Base-by-base conservation (phyloP, 2,888 invertebrate species). In the Globia sparganii region DNA sequence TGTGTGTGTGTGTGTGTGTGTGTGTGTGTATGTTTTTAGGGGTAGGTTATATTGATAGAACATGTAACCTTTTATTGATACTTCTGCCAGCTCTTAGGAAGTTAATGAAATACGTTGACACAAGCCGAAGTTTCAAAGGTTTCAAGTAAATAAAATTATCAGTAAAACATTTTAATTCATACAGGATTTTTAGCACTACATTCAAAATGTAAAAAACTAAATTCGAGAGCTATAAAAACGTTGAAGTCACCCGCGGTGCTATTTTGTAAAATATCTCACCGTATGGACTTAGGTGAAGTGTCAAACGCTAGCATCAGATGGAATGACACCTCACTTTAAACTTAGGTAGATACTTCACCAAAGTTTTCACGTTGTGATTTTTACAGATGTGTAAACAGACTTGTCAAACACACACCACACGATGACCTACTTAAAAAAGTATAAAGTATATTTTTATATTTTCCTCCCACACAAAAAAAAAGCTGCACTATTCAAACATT, bases 341-440 rank as follows among this genome's bases (percentile, higher is more conserved):
- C 53, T 53, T 53, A n/a, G n/a, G n/a, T n/a, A n/a, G n/a, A n/a
- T n/a, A 25, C 25, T 25, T 9, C 4, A 2, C 25, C 53, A 9
- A 53, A 25, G 25, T 53, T 53, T 25, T 25, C 9, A 4, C 25
- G 53, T 9, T 53, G 25, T 11, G 11, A 25, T 25, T 53, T 9
- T 6, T 46, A 18, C 46, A 18, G 18, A 46, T 15, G 28, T 37
- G 25, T 37, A 59, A 34, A n/a, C 9, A n/a, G 37, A 75, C 28
- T 53, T 46, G 9, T n/a, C 4, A 25, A 59, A 56, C 53, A 18
- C 8, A 37, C 49, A 43, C 59, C 21, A 40, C 18, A n/a, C 9
- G 6, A 59, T 59, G 81, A 72, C 72, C 75, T 53, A 84, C 43
- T 72, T 79, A 62, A 61, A 78, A 64, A 66, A 40, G 8, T 6